Percentiles rank a stretch among this genome's conserved stretches.
Evolutionary conservation across 2,113 vertebrate genomes (phyloP).

Genomic region (Sylvilagus bachmani): DNA sequence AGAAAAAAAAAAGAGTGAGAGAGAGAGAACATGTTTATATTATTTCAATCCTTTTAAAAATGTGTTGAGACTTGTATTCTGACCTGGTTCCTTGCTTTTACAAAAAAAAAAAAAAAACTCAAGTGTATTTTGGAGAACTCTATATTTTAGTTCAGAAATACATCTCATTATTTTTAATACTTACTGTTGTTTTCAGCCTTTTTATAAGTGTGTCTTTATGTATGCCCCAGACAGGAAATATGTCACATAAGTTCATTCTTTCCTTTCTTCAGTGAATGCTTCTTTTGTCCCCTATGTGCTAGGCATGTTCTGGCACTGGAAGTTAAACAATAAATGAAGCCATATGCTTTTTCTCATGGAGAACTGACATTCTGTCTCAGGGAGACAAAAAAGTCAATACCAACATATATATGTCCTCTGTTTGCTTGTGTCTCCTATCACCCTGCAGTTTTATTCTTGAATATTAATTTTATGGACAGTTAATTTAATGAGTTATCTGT

Average conservation of each 20-base stretch:
- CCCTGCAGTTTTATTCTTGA: not conserved
- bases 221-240: not conserved
- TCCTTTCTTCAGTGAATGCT: not conserved
- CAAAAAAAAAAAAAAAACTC: no score
- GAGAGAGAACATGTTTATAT: no score
- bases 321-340: not conserved
- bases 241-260: not conserved
- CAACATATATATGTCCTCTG: not conserved
- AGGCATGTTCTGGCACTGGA: not conserved
- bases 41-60: constrained; percentile 1
- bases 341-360: not conserved
- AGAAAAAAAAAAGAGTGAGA: no score
- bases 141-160: constrained; percentile 21
- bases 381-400: not conserved
- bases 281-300: not conserved
- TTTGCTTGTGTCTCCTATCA: not conserved
- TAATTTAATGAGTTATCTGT: not conserved
- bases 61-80: not conserved
- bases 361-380: not conserved
- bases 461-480: not conserved
- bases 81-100: not conserved
- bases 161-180: not conserved
- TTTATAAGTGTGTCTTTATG: not conserved
- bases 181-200: not conserved
- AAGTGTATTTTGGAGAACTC: not conserved